Evolutionary conservation across 2,888 invertebrate species (phyloP).

Genomic region (Encarsia formosa): DNA sequence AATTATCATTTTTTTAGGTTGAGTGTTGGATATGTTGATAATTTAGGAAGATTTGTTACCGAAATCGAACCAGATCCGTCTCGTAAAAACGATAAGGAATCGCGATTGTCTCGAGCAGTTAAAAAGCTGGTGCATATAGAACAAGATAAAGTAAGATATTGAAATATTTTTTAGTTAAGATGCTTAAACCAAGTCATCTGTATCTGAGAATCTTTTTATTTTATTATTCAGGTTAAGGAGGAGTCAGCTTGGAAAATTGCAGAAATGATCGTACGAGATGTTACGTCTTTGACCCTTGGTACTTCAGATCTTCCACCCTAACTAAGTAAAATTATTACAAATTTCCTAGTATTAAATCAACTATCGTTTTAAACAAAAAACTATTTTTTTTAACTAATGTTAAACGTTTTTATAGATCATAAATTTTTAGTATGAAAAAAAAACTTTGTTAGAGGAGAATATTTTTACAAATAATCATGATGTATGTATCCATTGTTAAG

Average conservation of each 20-base stretch:
- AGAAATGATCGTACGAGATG: slow-evolving; percentile 94
- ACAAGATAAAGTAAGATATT: slow-evolving; percentile 65
- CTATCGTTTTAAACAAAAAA: too few species aligned
- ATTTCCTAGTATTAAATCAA: too few species aligned
- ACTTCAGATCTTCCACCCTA: slow-evolving; percentile 41
- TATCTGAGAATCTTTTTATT: too few species aligned
- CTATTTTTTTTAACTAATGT: too few species aligned
- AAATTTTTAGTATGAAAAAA: too few species aligned
- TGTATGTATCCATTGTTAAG: too few species aligned
- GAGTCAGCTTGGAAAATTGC: slow-evolving; percentile 97
- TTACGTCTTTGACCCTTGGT: slow-evolving; percentile 78
- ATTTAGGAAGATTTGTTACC: slow-evolving; percentile 85
- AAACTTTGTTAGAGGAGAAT: too few species aligned
- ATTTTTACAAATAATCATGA: too few species aligned
- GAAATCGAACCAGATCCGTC: slow-evolving; percentile 79
- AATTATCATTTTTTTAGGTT: slow-evolving; percentile 57
- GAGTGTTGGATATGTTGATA: slow-evolving; percentile 81
- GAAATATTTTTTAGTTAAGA: too few species aligned
- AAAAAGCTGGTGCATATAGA: slow-evolving; percentile 77
- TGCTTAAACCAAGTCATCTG: neutral
- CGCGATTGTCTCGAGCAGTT: slow-evolving; percentile 61
- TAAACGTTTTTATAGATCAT: too few species aligned
- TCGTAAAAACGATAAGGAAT: slow-evolving; percentile 54
- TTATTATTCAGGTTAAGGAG: slow-evolving; percentile 71
- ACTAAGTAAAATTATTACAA: too few species aligned